Evolutionary conservation across 2,888 invertebrate genomes (phyloP).

Genomic region (Agrochola litura): DNA sequence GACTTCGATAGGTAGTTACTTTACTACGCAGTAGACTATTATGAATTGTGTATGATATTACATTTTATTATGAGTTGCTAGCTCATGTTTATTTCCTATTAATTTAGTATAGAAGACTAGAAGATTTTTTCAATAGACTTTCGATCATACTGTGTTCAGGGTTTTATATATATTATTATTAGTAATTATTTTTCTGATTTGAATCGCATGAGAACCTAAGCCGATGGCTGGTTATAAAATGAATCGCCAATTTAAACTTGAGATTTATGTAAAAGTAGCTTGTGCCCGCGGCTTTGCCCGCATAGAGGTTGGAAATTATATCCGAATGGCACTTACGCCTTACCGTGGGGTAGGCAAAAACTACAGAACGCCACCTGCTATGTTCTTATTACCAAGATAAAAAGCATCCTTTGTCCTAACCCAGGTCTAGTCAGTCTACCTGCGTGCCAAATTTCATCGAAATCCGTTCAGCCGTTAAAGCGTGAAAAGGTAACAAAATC

Average conservation of each 20-base stretch:
- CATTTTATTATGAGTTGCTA: slow-evolving; percentile 11
- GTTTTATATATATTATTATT: slow-evolving; percentile 27
- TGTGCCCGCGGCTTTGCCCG: not conserved
- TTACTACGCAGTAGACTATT: slow-evolving; percentile 6
- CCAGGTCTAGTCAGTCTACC: too few relatives aligned
- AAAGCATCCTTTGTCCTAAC: not conserved
- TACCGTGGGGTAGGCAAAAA: too few relatives aligned
- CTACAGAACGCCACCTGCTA: too few relatives aligned
- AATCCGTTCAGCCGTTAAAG: not conserved
- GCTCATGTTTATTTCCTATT: slow-evolving; percentile 19
- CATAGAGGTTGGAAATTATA: not conserved
- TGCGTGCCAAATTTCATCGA: not conserved
- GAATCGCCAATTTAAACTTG: not conserved
- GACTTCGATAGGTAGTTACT: slow-evolving; percentile 10
- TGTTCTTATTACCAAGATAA: not conserved
- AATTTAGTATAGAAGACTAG: slow-evolving; percentile 8
- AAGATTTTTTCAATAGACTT: not conserved
- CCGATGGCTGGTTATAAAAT: not conserved
- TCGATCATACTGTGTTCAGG: slow-evolving; percentile 45
- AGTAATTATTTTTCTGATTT: slow-evolving; percentile 3
- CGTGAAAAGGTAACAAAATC: not conserved
- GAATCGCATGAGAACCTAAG: not conserved
- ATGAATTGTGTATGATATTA: slow-evolving; percentile 2
- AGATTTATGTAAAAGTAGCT: not conserved
- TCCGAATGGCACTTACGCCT: too few relatives aligned